Conservation (phyloP, 2,797 vertebrate species). For the Erpetoichthys calabaricus region DNA sequence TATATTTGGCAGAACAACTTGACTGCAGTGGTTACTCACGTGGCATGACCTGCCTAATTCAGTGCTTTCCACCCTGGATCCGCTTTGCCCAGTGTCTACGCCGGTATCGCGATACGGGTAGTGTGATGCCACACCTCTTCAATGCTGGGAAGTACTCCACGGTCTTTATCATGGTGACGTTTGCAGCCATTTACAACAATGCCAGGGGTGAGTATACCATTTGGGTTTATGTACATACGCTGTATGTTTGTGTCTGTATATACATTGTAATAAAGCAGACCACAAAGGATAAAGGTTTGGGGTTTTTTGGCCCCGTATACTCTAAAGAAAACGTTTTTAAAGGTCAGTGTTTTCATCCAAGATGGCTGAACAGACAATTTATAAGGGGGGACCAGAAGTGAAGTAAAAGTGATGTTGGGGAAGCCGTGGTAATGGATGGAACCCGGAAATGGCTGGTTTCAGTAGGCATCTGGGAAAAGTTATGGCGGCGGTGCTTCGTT, state of each 20-base stretch:
- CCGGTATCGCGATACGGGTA: conserved; percentile 11
- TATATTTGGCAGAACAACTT: not conserved
- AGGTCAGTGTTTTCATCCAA: no score
- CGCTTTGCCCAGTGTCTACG: conserved; percentile 15
- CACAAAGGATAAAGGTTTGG: no score
- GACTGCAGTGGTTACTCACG: conserved; percentile 3
- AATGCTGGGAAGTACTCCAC: conserved; percentile 14
- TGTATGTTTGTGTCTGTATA: not conserved
- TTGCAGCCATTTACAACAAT: conserved; percentile 7
- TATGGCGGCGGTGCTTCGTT: no score
- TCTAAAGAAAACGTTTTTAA: no score
- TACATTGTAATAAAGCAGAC: no score
- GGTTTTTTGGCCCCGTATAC: no score
- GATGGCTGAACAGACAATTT: no score
- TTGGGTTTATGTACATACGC: not conserved
- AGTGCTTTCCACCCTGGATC: conserved; percentile 14
- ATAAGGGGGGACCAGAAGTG: no score
- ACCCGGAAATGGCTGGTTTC: no score
- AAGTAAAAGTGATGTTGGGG: no score
- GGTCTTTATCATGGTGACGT: conserved; percentile 10
- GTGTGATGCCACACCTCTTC: conserved; percentile 10
- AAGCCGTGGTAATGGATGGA: no score
- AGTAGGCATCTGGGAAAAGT: no score
- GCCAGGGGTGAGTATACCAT: conserved; percentile 3
- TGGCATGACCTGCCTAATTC: conserved; percentile 10